Base-by-base conservation (phyloP, 2,888 invertebrate genomes). In the Spilarctia lutea region DNA sequence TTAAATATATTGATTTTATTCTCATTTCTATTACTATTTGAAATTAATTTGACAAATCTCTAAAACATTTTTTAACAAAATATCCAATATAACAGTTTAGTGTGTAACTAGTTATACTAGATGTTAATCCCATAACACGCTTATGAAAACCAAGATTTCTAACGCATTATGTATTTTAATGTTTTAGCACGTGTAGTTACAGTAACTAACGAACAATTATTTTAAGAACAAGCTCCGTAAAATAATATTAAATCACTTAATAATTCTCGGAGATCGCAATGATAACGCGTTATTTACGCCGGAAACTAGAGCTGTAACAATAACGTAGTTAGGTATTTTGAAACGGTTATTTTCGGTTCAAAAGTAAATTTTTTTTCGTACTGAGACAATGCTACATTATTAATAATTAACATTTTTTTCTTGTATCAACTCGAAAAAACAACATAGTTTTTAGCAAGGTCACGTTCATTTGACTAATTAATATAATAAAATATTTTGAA, bases 391-490 rank as follows among this genome's bases (percentile, higher is more conserved):
- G 76, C 74, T 78, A 75, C 67, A 63, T 20, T 68, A 75, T 74
- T 66, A 75, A 79, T 81, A 83, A 76, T 68, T 77, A 76, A 79
- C 72, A 75, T 78, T 76, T 79, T 78, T 77, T 79, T 81, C 79
- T 42, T 82, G 78, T 80, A 76, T 76, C 56, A 81, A 77, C 86
- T 88, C 86, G 85, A 86, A 81, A 77, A 65, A 52, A 20, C 8
- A 56, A 7, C 1, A 8, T 24, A 52, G n/a, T 56, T 70, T 73
- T 73, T 74, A 76, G 75, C 72, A 78, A 80, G 83, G 85, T 85
- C 88, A 86, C 87, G 85, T 52, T 52, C 52, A 84, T 84, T 86
- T 80, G 76, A 79, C 81, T 81, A 85, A 81, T 86, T 83, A 74
- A 88, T 87, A 87, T 60, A 83, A 82, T 71, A 73, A 73, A 81